phyloP scores from a whole-genome alignment of 1,140 invertebrate species.

The Brachionus sp. region DNA sequence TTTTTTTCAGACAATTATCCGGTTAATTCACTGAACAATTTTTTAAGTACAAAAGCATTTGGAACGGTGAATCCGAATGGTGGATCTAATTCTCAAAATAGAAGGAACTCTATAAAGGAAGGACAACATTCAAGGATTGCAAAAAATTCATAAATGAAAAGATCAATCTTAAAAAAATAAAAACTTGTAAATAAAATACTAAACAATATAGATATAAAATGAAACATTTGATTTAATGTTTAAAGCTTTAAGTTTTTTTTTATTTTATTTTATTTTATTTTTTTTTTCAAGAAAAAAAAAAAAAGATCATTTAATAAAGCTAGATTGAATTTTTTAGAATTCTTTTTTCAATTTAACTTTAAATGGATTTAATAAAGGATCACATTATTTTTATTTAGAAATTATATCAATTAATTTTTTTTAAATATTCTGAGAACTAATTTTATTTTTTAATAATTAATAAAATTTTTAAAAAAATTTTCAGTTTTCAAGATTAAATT shows the following conservation, averaged over 20 bases:
- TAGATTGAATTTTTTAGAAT: not conserved
- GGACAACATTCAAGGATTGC: not conserved
- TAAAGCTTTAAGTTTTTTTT: constrained; percentile 4
- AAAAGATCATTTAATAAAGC: not conserved
- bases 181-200: not conserved
- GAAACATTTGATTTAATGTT: not conserved
- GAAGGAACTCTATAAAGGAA: constrained; percentile 24
- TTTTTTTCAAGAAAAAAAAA: not conserved
- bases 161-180: not conserved
- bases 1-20: not conserved
- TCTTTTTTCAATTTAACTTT: not conserved
- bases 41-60: constrained; percentile 22
- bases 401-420: too few relatives aligned
- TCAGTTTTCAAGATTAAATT: too few relatives aligned
- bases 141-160: constrained; percentile 22
- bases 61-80: not conserved
- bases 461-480: too few relatives aligned
- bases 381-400: not conserved
- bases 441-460: too few relatives aligned
- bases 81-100: not conserved
- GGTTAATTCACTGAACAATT: not conserved
- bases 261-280: not conserved
- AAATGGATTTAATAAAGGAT: not conserved
- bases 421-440: too few relatives aligned
- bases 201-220: not conserved